These are phyloP conservation scores for Aethes cnicana DNA, from an alignment of 2,888 invertebrate genomes.

Conservation along the genomic window DNA sequence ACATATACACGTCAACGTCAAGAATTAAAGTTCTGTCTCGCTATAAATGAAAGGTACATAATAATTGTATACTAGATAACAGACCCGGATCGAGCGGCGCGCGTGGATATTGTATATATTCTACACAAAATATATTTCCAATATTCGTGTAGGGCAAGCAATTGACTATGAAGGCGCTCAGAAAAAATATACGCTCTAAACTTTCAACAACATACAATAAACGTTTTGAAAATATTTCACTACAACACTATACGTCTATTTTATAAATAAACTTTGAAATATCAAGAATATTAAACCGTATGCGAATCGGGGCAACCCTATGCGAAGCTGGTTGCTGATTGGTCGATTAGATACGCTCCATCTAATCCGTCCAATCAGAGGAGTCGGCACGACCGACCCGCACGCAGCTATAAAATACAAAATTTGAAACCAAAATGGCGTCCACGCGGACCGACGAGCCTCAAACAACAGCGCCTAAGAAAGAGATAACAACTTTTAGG, in stretches of 20 bases:
- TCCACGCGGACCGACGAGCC: slow-evolving; percentile 61
- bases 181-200: slow-evolving; percentile 32
- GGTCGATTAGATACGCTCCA: neutral
- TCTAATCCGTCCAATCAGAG: neutral
- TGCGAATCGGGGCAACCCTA: neutral
- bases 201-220: slow-evolving; percentile 40
- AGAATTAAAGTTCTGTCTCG: slow-evolving; percentile 56
- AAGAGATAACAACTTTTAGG: slow-evolving; percentile 80
- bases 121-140: slow-evolving; percentile 30
- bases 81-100: slow-evolving; percentile 58
- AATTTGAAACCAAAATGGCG: slow-evolving; percentile 13
- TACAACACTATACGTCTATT: slow-evolving; percentile 35
- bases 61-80: slow-evolving; percentile 68
- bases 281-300: slow-evolving; percentile 11
- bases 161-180: slow-evolving; percentile 30
- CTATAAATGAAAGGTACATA: slow-evolving; percentile 70
- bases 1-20: slow-evolving; percentile 72
- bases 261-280: slow-evolving; percentile 31
- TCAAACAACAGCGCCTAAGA: slow-evolving; percentile 80
- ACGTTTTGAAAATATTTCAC: slow-evolving; percentile 38
- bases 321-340: no score
- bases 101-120: slow-evolving; percentile 45
- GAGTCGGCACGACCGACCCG: neutral
- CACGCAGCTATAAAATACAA: neutral
- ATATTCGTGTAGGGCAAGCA: slow-evolving; percentile 23